Evolutionary conservation across 2,888 invertebrate species (phyloP).

Genomic region (Lepidocyrtoides sp.): DNA sequence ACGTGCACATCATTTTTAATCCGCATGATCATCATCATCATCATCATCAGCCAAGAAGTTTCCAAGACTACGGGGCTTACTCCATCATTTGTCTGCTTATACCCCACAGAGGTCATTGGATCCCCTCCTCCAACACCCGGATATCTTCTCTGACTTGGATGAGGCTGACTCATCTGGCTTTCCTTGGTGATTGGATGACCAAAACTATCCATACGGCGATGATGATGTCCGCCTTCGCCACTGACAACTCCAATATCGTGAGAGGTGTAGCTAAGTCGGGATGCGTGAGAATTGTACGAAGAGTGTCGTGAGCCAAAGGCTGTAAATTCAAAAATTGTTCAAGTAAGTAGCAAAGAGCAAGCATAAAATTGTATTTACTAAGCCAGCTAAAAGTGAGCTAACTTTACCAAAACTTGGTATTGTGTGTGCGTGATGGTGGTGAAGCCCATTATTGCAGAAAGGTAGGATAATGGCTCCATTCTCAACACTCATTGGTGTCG

Average conservation of each 20-base stretch:
- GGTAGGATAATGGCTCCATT: slow-evolving; percentile 98
- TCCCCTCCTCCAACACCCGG: no score
- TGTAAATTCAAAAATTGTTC: no score
- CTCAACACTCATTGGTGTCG: slow-evolving; percentile 99
- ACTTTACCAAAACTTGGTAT: slow-evolving; percentile 43
- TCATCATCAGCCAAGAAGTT: not conserved
- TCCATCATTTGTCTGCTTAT: not conserved
- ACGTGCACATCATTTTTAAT: not conserved
- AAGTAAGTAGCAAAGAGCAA: no score
- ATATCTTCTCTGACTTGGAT: no score
- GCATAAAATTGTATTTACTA: no score
- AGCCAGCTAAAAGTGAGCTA: no score
- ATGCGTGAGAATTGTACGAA: slow-evolving; percentile 98
- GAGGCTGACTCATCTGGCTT: slow-evolving; percentile 92
- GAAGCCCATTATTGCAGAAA: slow-evolving; percentile 89
- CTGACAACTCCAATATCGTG: slow-evolving; percentile 92
- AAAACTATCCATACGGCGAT: not conserved
- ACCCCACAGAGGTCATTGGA: slow-evolving; percentile 80
- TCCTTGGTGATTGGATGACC: slow-evolving; percentile 93
- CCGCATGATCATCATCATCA: no score
- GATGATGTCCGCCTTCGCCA: slow-evolving; percentile 87
- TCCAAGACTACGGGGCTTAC: not conserved
- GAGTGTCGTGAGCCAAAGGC: slow-evolving; percentile 93
- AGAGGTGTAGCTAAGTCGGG: slow-evolving; percentile 96
- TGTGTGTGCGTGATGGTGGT: slow-evolving; percentile 23